These are phyloP conservation scores for Clarias laeviceps DNA, from an alignment of 2,797 vertebrate genomes.

Conservation along the genomic window DNA sequence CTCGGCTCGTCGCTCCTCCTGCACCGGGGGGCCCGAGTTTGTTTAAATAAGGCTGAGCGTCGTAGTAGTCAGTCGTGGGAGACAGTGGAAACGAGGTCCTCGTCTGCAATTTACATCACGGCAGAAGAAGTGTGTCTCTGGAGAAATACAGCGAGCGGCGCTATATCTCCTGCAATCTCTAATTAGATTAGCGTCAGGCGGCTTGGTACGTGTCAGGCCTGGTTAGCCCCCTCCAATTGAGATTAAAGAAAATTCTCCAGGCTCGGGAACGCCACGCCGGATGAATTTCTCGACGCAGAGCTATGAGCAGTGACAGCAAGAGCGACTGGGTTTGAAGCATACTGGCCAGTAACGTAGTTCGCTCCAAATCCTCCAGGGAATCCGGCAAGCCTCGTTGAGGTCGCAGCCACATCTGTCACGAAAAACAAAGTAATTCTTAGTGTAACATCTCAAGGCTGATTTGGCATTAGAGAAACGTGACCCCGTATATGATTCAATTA, in stretches of 20 bases:
- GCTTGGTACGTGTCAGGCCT: constrained; percentile 78
- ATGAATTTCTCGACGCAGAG: constrained; percentile 61
- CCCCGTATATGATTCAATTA: background rate
- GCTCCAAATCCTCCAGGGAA: constrained; percentile 17
- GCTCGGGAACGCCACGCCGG: constrained; percentile 57
- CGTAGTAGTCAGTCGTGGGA: constrained; percentile 52
- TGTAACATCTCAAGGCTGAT: constrained; percentile 6
- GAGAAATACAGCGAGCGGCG: constrained; percentile 66
- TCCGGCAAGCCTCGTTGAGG: background rate
- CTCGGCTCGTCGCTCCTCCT: constrained; percentile 54
- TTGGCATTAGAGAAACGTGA: background rate
- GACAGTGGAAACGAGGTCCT: constrained; percentile 75
- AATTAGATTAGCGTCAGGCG: constrained; percentile 82
- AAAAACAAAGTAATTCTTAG: background rate
- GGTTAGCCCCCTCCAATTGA: constrained; percentile 75
- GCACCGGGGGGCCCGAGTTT: constrained; percentile 52
- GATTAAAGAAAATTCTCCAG: constrained; percentile 76
- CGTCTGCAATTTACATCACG: constrained; percentile 74
- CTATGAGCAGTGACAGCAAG: constrained; percentile 58
- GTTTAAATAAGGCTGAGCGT: constrained; percentile 59
- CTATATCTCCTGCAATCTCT: constrained; percentile 78
- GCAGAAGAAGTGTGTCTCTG: constrained; percentile 67
- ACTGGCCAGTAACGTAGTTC: background rate
- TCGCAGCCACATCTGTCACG: background rate
- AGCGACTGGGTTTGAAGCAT: constrained; percentile 48